Evolutionary conservation across 2,888 invertebrate species (phyloP).

Genomic region (Neria commutata): DNA sequence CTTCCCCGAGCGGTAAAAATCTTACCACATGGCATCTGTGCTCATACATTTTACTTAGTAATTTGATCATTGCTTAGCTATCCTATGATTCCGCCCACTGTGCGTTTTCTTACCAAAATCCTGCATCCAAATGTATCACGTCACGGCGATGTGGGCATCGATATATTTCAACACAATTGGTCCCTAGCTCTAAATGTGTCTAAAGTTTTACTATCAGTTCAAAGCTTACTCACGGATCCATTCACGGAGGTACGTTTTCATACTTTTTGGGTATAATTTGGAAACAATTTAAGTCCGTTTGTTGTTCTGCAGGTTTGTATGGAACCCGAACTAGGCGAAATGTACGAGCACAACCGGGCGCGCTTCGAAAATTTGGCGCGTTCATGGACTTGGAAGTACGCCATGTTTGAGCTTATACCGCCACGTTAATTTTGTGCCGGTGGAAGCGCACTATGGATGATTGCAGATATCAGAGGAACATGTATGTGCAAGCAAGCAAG

Average conservation of each 20-base stretch:
- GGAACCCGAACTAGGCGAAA: slow-evolving; percentile 82
- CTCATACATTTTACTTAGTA: slow-evolving; percentile 25
- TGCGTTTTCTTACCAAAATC: slow-evolving; percentile 90
- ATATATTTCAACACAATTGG: slow-evolving; percentile 96
- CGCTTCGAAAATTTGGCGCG: slow-evolving; percentile 82
- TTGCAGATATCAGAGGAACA: neutral
- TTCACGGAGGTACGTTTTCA: slow-evolving; percentile 72
- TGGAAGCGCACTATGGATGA: neutral
- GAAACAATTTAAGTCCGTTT: slow-evolving; percentile 14
- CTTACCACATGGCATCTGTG: neutral
- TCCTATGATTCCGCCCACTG: slow-evolving; percentile 90
- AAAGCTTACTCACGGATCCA: slow-evolving; percentile 88
- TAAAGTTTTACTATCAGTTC: slow-evolving; percentile 85
- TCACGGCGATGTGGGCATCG: slow-evolving; percentile 94
- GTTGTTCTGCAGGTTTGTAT: slow-evolving; percentile 74
- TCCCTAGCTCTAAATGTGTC: slow-evolving; percentile 90
- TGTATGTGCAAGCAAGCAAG: no score
- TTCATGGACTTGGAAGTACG: slow-evolving; percentile 90
- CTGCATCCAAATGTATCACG: slow-evolving; percentile 94
- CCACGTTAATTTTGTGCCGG: slow-evolving; percentile 36
- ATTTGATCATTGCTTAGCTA: slow-evolving; percentile 64
- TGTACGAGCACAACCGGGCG: slow-evolving; percentile 75
- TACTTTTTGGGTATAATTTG: slow-evolving; percentile 10
- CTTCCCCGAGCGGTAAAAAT: slow-evolving; percentile 76
- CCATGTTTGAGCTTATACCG: slow-evolving; percentile 76